phyloP scores from a whole-genome alignment of 2,113 vertebrate genomes.

The Lamprotornis superbus region DNA sequence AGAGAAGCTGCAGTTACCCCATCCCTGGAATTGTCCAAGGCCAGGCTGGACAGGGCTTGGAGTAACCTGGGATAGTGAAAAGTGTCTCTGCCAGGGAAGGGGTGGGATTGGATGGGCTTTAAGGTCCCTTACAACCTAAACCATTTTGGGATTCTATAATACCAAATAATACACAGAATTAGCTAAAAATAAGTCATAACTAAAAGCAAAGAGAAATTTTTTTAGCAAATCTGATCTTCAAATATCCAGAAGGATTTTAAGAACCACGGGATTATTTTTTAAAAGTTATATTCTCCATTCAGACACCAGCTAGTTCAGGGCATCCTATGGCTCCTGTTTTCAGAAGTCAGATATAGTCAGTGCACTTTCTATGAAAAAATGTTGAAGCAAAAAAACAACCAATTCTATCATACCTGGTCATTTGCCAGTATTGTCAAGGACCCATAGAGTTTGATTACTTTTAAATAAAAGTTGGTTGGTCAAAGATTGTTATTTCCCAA shows the following conservation, averaged over 20 bases:
- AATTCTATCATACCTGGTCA: rapidly evolving
- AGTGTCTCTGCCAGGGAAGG: neutral
- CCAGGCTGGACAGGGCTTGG: neutral
- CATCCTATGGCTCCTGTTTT: neutral
- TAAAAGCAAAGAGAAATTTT: neutral
- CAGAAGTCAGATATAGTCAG: neutral
- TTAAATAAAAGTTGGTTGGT: neutral
- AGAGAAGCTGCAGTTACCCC: neutral
- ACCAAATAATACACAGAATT: neutral
- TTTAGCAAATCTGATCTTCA: neutral
- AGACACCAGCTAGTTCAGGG: neutral
- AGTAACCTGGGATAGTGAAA: rapidly evolving
- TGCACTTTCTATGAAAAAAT: neutral
- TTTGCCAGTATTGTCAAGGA: neutral
- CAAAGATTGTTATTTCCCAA: neutral
- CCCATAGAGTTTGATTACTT: neutral
- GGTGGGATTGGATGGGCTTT: neutral
- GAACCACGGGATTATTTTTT: neutral
- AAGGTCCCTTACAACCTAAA: neutral
- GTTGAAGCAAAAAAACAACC: neutral
- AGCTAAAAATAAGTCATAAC: neutral
- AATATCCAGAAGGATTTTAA: neutral
- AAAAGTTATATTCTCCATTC: neutral
- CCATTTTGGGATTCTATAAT: neutral
- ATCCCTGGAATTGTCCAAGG: neutral